These are phyloP conservation scores for Cephalotes varians DNA, from an alignment of 2,888 invertebrate genomes.

Conservation along the genomic window DNA sequence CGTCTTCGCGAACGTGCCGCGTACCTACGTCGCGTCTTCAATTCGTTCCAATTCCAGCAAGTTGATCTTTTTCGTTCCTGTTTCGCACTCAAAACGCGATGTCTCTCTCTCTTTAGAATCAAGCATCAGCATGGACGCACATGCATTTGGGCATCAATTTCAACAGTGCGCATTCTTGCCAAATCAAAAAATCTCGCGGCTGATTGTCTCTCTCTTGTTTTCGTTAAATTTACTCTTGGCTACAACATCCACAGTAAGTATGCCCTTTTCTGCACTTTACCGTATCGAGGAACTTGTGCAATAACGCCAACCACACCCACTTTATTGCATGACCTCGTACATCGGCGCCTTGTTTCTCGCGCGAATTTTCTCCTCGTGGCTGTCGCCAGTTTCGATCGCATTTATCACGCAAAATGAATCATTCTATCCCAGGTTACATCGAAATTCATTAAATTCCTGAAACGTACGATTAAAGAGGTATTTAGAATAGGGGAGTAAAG, in stretches of 20 bases:
- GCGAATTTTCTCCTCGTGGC: constrained; percentile 55
- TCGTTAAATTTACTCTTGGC: background rate
- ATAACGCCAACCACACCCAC: constrained; percentile 64
- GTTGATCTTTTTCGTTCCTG: background rate
- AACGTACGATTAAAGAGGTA: background rate
- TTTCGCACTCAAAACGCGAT: background rate
- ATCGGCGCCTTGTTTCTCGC: constrained; percentile 58
- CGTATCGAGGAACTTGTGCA: constrained; percentile 53
- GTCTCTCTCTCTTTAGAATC: background rate
- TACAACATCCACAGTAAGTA: background rate
- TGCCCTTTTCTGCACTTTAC: constrained; percentile 23
- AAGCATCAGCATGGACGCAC: background rate
- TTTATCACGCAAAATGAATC: background rate
- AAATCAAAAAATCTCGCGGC: constrained; percentile 27
- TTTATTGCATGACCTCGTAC: constrained; percentile 43
- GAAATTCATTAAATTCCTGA: background rate
- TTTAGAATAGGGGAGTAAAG: too few species aligned
- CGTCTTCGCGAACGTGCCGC: constrained; percentile 31
- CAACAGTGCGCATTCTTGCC: background rate
- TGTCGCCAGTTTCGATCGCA: constrained; percentile 38
- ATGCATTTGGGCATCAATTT: background rate
- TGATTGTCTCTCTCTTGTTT: constrained; percentile 11
- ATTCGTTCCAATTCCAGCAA: constrained; percentile 14
- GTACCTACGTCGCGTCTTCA: constrained; percentile 10
- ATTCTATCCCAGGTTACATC: background rate